Evolutionary conservation across 1,140 invertebrate species (phyloP), one percentile per base, ranked within the genome.

Genomic region (Papilio dardanus): DNA sequence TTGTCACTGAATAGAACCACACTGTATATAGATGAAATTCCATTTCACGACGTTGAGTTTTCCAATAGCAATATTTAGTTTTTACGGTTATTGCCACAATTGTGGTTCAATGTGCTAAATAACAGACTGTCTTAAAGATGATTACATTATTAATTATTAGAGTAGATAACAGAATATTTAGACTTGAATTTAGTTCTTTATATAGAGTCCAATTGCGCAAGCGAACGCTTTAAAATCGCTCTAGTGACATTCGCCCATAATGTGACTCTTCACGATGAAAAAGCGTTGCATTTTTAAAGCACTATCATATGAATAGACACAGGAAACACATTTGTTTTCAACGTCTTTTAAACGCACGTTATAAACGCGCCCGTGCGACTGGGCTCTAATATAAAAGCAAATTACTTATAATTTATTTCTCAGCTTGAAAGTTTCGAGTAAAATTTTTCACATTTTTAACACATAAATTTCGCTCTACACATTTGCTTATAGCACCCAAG

Each of bases 381-480:
- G n/a, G n/a, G n/a, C n/a, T n/a, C n/a, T n/a, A n/a, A n/a, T n/a
- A n/a, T n/a, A 62, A 58, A 62, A 30, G 5, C 50, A 24, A 54
- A 24, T 46, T n/a, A n/a, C n/a, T 16, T 16, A 28, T 28, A 28
- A 62, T 62, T 62, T 62, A 62, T 62, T 62, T 62, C 54, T 4
- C 24, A 28, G 54, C 24, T 30, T 62, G 54, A 62, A 62, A 62
- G 21, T 62, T 62, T 62, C 54, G 54, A 21, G 54, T 62, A 30
- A 10, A 62, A 62, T 62, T 62, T 62, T 62, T 62, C 24, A 28
- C 10, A 62, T 21, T 62, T 62, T 28, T 62, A 62, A 62, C 54
- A 62, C 54, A 62, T 62, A 62, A 62, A 62, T 62, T 62, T 28
- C 21, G 7, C 10, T 12, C 24, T 28, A 58, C 46, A 50, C 24